Evolutionary conservation across 2,888 invertebrate species (phyloP).

Genomic region (Altica lythri): DNA sequence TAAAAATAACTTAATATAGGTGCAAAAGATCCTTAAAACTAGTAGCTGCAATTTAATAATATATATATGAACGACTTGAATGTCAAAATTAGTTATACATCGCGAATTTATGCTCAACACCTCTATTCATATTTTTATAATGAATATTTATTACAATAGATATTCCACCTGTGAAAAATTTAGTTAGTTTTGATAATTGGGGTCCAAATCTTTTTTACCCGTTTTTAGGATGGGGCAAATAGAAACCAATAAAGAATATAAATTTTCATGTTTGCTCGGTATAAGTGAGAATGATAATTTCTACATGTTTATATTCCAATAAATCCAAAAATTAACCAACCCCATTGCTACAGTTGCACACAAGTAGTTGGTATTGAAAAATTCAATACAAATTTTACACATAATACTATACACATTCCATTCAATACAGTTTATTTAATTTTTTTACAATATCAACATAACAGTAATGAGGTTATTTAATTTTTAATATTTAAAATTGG

Average conservation of each 20-base stretch:
- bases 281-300: conserved; percentile 1
- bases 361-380: too few species aligned
- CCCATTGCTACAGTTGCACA: too few species aligned
- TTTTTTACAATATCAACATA: not conserved
- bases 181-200: conserved; percentile 32
- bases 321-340: conserved; percentile 1
- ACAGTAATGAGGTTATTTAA: not conserved
- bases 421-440: not conserved
- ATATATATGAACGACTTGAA: not conserved
- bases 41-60: conserved; percentile 14
- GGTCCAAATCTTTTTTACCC: conserved; percentile 37
- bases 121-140: conserved; percentile 33
- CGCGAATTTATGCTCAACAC: conserved; percentile 29
- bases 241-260: conserved; percentile 29
- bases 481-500: conserved; percentile 6
- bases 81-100: conserved; percentile 22
- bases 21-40: conserved; percentile 14
- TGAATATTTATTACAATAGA: conserved; percentile 19
- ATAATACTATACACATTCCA: too few species aligned
- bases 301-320: not conserved
- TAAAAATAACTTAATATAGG: conserved; percentile 18
- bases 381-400: too few species aligned
- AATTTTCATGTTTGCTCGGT: conserved; percentile 3
- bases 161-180: conserved; percentile 26
- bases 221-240: conserved; percentile 32